Conservation (phyloP, 1,140 invertebrate species). For the Chironomus tepperi region DNA sequence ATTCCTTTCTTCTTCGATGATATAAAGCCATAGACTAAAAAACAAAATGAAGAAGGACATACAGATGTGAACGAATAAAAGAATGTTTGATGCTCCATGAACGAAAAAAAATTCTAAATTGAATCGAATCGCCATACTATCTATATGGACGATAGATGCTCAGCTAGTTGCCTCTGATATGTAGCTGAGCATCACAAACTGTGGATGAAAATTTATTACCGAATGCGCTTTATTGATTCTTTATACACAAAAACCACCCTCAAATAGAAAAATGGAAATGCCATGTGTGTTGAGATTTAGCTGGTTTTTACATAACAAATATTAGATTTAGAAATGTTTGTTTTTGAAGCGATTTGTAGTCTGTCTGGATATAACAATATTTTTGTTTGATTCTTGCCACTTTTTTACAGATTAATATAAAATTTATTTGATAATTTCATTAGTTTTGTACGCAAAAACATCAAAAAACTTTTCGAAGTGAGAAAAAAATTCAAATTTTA, state of each 20-base stretch:
- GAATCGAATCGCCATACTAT: slow-evolving; percentile 1
- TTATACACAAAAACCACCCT: background rate
- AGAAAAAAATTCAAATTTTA: no score
- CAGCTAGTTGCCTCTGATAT: background rate
- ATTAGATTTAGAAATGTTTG: no score
- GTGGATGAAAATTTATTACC: background rate
- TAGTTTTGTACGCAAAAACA: no score
- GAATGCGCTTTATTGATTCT: slow-evolving; percentile 12
- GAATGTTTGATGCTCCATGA: background rate
- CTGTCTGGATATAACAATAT: no score
- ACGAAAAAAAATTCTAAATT: slow-evolving; percentile 10
- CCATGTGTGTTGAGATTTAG: no score
- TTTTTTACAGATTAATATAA: no score
- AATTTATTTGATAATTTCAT: no score
- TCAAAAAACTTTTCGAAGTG: no score
- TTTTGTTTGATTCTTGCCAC: no score
- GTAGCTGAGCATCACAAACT: background rate
- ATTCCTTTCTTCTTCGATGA: background rate
- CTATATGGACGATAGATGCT: background rate
- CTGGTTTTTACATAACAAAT: no score
- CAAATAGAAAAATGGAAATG: no score
- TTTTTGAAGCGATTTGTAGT: no score
- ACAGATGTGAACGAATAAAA: background rate
- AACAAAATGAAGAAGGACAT: background rate
- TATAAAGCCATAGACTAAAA: background rate